Percentiles rank a stretch among this genome's conserved stretches.
Conservation (phyloP, 1,140 invertebrate species). For the Dendrolimus kikuchii region DNA sequence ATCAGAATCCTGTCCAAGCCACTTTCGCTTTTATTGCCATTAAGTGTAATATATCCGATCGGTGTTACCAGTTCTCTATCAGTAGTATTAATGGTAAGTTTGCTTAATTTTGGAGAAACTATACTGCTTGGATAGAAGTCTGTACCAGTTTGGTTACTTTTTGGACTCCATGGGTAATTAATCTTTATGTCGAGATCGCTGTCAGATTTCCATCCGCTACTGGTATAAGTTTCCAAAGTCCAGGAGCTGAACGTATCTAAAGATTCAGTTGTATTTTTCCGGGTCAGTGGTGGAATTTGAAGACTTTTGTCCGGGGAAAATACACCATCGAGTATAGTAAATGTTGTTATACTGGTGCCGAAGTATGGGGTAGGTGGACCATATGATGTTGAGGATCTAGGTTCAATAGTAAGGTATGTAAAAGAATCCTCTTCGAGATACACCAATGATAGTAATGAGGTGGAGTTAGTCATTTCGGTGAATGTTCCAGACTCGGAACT, state of each 20-base stretch:
- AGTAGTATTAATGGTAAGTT: too few relatives aligned
- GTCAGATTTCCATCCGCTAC: constrained; percentile 13
- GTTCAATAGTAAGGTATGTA: not conserved
- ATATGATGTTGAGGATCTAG: constrained; percentile 14
- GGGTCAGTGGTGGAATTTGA: not conserved
- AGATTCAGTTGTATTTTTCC: not conserved
- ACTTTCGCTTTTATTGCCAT: too few relatives aligned
- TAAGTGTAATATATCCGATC: too few relatives aligned
- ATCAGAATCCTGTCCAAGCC: too few relatives aligned
- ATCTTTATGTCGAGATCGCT: constrained; percentile 10
- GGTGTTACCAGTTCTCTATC: too few relatives aligned
- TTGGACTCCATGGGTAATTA: constrained; percentile 31
- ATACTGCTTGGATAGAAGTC: constrained; percentile 36
- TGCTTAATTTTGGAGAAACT: not conserved
- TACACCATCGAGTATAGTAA: constrained; percentile 10
- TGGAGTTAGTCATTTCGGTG: not conserved
- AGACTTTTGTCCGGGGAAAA: not conserved
- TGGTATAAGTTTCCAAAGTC: constrained; percentile 34
- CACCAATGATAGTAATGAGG: constrained; percentile 1
- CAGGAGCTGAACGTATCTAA: constrained; percentile 28
- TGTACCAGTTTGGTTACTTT: constrained; percentile 20
- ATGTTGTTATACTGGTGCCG: constrained; percentile 15
- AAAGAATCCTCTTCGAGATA: not conserved
- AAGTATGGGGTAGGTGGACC: constrained; percentile 9
- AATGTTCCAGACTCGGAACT: not conserved